Evolutionary conservation across 1,140 invertebrate species (phyloP), one percentile per base, ranked within the genome.

Genomic region (Drosophila bifasciata): DNA sequence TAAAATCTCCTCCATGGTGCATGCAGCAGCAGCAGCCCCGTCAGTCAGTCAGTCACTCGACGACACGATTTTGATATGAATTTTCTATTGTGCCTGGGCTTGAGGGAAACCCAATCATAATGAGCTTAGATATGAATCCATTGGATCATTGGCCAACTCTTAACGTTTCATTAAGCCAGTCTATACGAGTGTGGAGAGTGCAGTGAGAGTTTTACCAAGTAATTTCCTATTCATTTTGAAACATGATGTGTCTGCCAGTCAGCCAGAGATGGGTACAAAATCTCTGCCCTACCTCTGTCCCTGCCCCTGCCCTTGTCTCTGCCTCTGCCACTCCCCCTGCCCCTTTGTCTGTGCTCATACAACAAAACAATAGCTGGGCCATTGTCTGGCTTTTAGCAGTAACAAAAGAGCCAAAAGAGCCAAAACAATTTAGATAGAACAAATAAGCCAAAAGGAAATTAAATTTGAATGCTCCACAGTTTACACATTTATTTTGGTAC

Each of bases 371-470:
- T 85, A 66, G 85, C 57, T 60, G 52, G 52, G 40, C 64, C 57
- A 86, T 81, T 86, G 81, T 88, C 81, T 85, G 83, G 56, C 81
- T 81, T 86, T 86, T 85, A 86, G 81, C 81, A 86, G 79, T 63
- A 85, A 81, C 81, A 80, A 85, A 73, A 49, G 77, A 49, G 77
- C 63, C 51, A 32, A 63, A 66, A 68, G 50, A 80, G 62, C 68
- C 63, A 81, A 81, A 81, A 85, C 83, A 88, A 77, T 85, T 81
- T 81, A 77, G 77, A 67, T 66, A 66, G 66, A 64, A 80, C 72
- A 80, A 80, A 86, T 80, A 86, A 80, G 60, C 59, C 63, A 76
- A 69, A 46, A 67, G 75, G 73, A 70, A 86, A 62, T 77, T 55
- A 86, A 86, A 49, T 86, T 86, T 58, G 43, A 55, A 36, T 56